Base-by-base conservation (phyloP, 2,113 vertebrate genomes). In the Amia ocellicauda region DNA sequence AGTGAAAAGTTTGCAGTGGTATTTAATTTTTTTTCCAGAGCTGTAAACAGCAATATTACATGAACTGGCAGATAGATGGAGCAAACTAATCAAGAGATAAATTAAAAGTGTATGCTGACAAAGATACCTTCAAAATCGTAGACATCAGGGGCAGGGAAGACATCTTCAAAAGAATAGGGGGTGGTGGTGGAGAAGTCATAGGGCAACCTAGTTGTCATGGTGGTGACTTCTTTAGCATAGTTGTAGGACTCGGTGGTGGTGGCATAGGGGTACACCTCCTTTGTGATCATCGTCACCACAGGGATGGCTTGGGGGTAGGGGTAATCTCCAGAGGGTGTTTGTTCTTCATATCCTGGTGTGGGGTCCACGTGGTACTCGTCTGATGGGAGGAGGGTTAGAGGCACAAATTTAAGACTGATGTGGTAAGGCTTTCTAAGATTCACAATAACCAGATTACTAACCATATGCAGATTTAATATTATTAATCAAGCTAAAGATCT, bases 201-300 rank as follows among this genome's bases (percentile, higher is more conserved):
- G 1, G 36, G 71, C 28, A 64, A 77, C 76, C 80, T 73, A 56
- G 83, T 80, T 5, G 72, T 84, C 64, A 86, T 75, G 2, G 61
- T 83, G 74, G 63, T 74, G 40, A 85, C 83, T 67, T 86, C 79
- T 64, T 86, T 82, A 54, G 81, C 89, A 22, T 87, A 86, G 77
- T 71, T 71, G 24, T 85, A 85, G 17, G 85, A 80, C 66, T 88
- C 80, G 1, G 77, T 66, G 16, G 79, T 79, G 63, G 79, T 74
- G 53, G 69, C 55, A n/a, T 84, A 88, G 1, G 80, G 78, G 67
- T 79, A 81, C 10, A 64, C 42, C 28, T 87, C 84, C 66, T 84
- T 86, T 0, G 87, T 90, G 58, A 89, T 79, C 85, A 92, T 88
- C 64, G 84, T 88, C 52, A 90, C 81, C 23, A 56, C 47, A 2